Evolutionary conservation across 2,113 vertebrate species (phyloP).

Genomic region (Pluvianellus socialis): DNA sequence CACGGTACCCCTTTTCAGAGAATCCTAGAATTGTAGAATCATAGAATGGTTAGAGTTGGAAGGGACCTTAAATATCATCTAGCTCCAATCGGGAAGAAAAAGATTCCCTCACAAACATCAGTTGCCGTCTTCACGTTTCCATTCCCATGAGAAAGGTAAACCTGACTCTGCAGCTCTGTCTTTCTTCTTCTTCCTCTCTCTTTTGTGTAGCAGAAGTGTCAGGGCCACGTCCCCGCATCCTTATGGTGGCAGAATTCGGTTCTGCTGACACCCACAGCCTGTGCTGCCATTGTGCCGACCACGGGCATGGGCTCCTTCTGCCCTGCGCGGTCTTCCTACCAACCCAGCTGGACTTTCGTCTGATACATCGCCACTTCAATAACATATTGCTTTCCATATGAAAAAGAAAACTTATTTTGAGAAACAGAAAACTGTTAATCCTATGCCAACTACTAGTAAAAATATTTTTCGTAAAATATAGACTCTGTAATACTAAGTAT

Average conservation of each 20-base stretch:
- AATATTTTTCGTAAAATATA: neutral
- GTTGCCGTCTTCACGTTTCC: neutral
- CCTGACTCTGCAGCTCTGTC: neutral
- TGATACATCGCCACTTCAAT: neutral
- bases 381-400: neutral
- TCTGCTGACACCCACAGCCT: neutral
- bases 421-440: neutral
- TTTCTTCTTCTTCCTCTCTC: neutral
- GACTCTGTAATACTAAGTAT: neutral
- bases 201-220: neutral
- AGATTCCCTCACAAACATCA: too few species aligned
- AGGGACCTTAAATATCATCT: neutral
- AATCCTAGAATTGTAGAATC: neutral
- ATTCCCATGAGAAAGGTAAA: neutral
- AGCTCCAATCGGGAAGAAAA: neutral
- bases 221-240: accelerated
- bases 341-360: too few species aligned
- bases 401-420: neutral
- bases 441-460: neutral
- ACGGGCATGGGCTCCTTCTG: neutral
- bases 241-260: neutral
- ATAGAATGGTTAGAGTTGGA: neutral
- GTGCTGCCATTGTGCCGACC: accelerated
- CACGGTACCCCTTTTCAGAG: neutral
- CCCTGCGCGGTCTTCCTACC: neutral